Percentiles rank a stretch among this genome's conserved stretches.
phyloP scores from a whole-genome alignment of 2,113 vertebrate species.

The Helogale parvula region DNA sequence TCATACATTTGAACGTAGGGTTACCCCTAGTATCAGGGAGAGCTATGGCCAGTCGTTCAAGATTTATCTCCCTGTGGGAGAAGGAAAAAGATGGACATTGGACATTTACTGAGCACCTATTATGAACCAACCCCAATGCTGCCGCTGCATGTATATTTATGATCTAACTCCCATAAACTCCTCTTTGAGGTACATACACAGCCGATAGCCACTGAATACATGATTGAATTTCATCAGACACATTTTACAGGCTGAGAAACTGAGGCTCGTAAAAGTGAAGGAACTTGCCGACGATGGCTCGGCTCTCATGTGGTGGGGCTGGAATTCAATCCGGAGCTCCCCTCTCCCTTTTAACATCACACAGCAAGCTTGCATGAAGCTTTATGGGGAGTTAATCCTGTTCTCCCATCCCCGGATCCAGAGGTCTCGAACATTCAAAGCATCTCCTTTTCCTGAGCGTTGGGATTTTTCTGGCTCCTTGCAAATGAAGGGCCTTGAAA shows the following conservation, averaged over 20 bases:
- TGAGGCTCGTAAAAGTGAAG: background rate
- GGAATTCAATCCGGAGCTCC: background rate
- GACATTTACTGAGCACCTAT: background rate
- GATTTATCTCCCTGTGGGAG: background rate
- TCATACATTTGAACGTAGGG: background rate
- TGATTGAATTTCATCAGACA: background rate
- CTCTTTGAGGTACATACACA: background rate
- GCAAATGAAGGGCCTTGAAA: background rate
- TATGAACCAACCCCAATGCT: background rate
- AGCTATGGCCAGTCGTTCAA: background rate
- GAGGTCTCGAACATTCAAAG: background rate
- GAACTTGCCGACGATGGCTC: background rate
- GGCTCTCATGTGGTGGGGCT: background rate
- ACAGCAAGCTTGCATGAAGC: accelerated
- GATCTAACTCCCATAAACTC: background rate
- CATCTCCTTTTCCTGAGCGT: background rate
- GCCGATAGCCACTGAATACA: background rate
- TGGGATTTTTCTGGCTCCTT: background rate
- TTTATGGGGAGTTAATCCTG: background rate
- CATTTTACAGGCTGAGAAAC: background rate
- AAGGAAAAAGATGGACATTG: background rate
- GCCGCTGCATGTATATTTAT: background rate
- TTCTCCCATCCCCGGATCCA: background rate
- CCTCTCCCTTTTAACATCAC: background rate
- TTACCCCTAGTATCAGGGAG: background rate